phyloP scores from a whole-genome alignment of 1,140 invertebrate genomes.

The Cherax destructor region DNA sequence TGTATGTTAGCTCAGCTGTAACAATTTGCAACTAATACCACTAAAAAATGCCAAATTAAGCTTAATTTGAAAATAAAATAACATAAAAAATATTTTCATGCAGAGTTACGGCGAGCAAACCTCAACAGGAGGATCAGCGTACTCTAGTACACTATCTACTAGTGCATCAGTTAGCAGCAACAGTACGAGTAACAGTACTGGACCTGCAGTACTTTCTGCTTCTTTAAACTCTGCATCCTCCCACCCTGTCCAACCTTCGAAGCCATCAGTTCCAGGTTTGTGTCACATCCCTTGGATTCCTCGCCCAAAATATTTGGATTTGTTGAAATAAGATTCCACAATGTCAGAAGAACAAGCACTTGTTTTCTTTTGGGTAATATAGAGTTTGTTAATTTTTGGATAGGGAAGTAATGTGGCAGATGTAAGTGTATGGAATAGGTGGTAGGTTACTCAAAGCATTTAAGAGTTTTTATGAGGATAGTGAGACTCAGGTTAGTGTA shows the following conservation, averaged over 20 bases:
- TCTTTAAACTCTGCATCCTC: slow-evolving; percentile 47
- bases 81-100: background rate
- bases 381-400: too few species aligned
- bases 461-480: too few species aligned
- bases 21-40: too few species aligned
- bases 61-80: background rate
- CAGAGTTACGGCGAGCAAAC: slow-evolving; percentile 45
- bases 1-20: too few species aligned
- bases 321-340: background rate
- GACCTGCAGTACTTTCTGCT: slow-evolving; percentile 42
- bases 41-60: background rate
- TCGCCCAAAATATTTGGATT: background rate
- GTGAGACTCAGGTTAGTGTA: too few species aligned
- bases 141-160: slow-evolving; percentile 48
- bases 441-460: too few species aligned
- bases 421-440: too few species aligned
- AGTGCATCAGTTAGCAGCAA: slow-evolving; percentile 56
- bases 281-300: background rate
- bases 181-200: slow-evolving; percentile 60
- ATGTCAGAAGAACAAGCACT: too few species aligned
- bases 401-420: background rate
- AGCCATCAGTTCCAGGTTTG: slow-evolving; percentile 61
- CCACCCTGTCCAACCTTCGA: slow-evolving; percentile 53
- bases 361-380: too few species aligned
- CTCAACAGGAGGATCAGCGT: slow-evolving; percentile 45